Conservation (phyloP, 2,113 vertebrate species). For the Gulo gulo region DNA sequence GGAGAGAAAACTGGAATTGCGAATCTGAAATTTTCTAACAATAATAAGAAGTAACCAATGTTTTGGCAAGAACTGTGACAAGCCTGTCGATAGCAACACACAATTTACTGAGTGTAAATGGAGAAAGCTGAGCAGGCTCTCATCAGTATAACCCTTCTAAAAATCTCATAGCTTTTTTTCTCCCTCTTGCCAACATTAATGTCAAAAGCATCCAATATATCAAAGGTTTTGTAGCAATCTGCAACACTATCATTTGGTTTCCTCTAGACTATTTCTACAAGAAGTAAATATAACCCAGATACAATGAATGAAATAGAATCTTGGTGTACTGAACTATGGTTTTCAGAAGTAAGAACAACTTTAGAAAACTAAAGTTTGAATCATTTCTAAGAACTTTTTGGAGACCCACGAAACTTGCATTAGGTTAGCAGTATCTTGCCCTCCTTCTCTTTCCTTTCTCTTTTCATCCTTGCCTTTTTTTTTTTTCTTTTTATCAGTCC, state of each 20-base stretch:
- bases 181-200: conserved; percentile 3
- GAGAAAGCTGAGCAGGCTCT: background rate
- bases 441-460: background rate
- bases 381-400: background rate
- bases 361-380: conserved; percentile 3
- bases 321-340: background rate
- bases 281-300: conserved; percentile 28
- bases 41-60: conserved; percentile 69
- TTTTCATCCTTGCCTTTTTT: background rate
- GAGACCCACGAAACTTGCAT: background rate
- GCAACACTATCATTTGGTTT: conserved; percentile 11
- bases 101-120: conserved; percentile 74
- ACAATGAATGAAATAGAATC: background rate
- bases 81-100: conserved; percentile 59
- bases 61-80: conserved; percentile 76
- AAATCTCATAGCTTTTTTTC: conserved; percentile 62
- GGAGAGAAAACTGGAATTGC: conserved; percentile 48
- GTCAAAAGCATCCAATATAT: conserved; percentile 33
- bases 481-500: background rate
- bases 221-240: conserved; percentile 40
- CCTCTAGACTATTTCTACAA: background rate
- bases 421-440: background rate
- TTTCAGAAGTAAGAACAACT: conserved; percentile 29
- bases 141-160: conserved; percentile 13
- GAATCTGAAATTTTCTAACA: conserved; percentile 36